A percentile compares a stretch with the other conserved stretches of the same genome.
phyloP scores from a whole-genome alignment of 2,113 vertebrate genomes.

The Osmerus eperlanus region DNA sequence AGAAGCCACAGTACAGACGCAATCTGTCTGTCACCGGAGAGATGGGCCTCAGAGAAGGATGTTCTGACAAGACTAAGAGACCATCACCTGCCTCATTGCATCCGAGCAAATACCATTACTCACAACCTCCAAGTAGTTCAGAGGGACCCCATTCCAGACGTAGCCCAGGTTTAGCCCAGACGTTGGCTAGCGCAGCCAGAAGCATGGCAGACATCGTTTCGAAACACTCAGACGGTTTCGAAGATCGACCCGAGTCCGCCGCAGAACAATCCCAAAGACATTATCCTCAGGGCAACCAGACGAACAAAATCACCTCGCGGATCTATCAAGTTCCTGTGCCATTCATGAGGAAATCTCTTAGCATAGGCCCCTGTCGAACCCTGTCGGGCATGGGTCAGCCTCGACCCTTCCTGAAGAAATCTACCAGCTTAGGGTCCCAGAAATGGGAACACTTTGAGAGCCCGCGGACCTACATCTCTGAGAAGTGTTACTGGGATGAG shows the following conservation, averaged over 20 bases:
- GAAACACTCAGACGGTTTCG: conserved; percentile 47
- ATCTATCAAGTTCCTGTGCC: conserved; percentile 68
- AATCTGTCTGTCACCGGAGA: conserved; percentile 29
- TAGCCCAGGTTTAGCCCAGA: conserved; percentile 47
- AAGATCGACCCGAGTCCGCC: conserved; percentile 41
- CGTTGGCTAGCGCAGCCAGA: conserved; percentile 59
- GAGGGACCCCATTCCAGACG: conserved; percentile 47
- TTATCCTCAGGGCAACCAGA: conserved; percentile 55
- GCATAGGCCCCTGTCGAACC: conserved; percentile 64
- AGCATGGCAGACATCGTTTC: conserved; percentile 58
- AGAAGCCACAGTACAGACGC: conserved; percentile 29
- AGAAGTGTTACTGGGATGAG: conserved; percentile 69
- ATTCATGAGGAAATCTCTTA: conserved; percentile 73
- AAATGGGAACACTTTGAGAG: conserved; percentile 71
- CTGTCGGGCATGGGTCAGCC: conserved; percentile 60
- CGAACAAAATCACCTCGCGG: conserved; percentile 66
- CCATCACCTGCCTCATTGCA: conserved; percentile 42
- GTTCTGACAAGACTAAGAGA: conserved; percentile 45
- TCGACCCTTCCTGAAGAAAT: conserved; percentile 70
- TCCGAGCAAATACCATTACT: conserved; percentile 58
- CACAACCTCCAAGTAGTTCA: conserved; percentile 36
- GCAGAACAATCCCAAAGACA: conserved; percentile 56
- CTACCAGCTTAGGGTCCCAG: conserved; percentile 71
- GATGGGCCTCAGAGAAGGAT: conserved; percentile 37
- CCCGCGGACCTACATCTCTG: conserved; percentile 64